Percentiles rank a stretch among this genome's conserved stretches.
phyloP scores from a whole-genome alignment of 2,888 invertebrate species.

The Xanthorhoe spadicearia region DNA sequence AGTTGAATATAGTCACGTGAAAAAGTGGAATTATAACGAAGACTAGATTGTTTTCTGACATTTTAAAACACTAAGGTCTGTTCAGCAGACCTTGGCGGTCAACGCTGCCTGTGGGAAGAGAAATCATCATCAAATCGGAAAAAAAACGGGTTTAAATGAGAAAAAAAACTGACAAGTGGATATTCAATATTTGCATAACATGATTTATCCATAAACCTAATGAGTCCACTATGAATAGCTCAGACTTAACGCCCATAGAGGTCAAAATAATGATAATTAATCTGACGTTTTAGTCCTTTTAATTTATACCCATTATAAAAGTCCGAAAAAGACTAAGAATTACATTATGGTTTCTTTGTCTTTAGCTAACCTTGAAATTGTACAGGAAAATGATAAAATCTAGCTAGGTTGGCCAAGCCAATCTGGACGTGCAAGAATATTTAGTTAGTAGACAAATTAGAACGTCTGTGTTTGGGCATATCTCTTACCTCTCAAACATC shows the following conservation, averaged over 20 bases:
- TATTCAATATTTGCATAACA: not conserved
- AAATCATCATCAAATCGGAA: no score
- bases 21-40: no score
- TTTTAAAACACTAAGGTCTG: no score
- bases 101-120: no score
- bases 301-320: not conserved
- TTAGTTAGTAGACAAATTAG: no score
- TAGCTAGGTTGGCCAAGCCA: no score
- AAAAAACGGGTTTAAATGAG: not conserved
- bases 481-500: no score
- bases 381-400: not conserved
- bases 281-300: not conserved
- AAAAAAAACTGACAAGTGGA: not conserved
- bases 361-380: not conserved
- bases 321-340: not conserved
- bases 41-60: no score
- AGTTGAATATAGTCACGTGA: no score
- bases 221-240: not conserved
- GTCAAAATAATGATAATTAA: not conserved
- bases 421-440: no score
- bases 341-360: not conserved
- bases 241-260: not conserved
- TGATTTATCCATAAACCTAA: conserved; percentile 1
- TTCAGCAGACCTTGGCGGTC: no score
- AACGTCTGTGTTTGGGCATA: no score